Evolutionary conservation across 2,797 vertebrate species (phyloP), one percentile per base, ranked within the genome.

Genomic region (Cossypha niveicapilla): DNA sequence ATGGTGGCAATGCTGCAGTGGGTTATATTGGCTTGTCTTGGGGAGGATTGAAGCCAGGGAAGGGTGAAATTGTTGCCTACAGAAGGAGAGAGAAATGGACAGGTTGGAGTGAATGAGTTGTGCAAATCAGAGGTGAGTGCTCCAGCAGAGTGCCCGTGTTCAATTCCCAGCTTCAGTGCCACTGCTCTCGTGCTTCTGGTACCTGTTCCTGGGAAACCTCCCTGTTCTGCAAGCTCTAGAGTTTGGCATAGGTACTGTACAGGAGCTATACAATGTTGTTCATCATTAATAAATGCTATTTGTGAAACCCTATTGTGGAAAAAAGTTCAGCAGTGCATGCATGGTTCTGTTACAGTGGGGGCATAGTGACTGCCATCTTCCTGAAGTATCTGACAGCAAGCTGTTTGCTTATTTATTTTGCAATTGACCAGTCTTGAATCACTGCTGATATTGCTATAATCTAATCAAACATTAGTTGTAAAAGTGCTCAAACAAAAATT

Each of bases 161-260:
- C 1, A 2, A 17, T 88, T 84, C 58, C 48, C 51, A 71, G 10
- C 27, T 15, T 32, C 28, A 12, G 35, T n/a, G 39, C 32, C 11
- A 10, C 30, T 3, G 10, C 28, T 63, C 16, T 57, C 0, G 0
- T 25, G 66, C 66, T 63, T 70, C 10, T 30, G 1, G 4, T 53
- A 7, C 71, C 72, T 50, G 1, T 19, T 90, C 51, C 62, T 79
- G 70, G 77, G 48, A 63, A 82, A 34, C n/a, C 47, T 39, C 39
- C 39, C 27, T 48, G 39, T 11, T 70, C 34, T 87, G 71, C 51
- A 48, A 37, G 32, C 61, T 56, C 27, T 18, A 60, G 79, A 51
- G 63, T 34, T 3, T 88, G 83, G 56, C n/a, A 25, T 1, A 24
- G 63, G n/a, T 58, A 30, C 67, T 81, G 21, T 25, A 11, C 8